Conservation (phyloP, 2,888 invertebrate species). For the Polyommatus icarus region DNA sequence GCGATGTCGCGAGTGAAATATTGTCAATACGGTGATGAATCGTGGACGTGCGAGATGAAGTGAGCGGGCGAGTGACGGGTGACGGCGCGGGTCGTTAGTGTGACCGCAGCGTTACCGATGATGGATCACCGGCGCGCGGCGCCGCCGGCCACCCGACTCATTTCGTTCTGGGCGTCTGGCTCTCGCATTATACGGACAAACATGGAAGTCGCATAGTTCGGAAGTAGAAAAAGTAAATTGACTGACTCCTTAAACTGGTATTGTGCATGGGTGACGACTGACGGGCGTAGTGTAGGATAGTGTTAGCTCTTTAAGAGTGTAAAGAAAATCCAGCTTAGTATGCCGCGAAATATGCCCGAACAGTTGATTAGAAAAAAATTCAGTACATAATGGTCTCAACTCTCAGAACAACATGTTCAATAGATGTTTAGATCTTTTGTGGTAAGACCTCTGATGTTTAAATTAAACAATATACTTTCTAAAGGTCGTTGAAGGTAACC, state of each 20-base stretch:
- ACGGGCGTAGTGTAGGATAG: no score
- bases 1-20: conserved; percentile 38
- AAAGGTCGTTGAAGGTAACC: conserved; percentile 6
- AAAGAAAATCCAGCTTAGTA: background rate
- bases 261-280: no score
- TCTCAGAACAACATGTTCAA: no score
- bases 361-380: no score
- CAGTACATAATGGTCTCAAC: no score
- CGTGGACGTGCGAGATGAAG: conserved; percentile 38
- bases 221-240: background rate
- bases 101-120: conserved; percentile 68
- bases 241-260: background rate
- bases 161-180: conserved; percentile 71
- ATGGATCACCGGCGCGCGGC: conserved; percentile 68
- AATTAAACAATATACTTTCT: conserved; percentile 8
- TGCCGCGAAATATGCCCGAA: background rate
- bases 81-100: conserved; percentile 64
- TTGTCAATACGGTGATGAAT: conserved; percentile 47
- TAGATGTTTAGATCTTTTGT: no score
- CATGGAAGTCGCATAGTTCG: background rate
- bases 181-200: conserved; percentile 46
- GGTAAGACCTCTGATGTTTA: background rate
- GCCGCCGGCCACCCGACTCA: conserved; percentile 71
- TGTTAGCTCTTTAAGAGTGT: background rate
- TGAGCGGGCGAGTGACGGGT: conserved; percentile 45